These are phyloP conservation scores for Xestia rhomboidea DNA, from an alignment of 2,888 invertebrate species.

Conservation along the genomic window DNA sequence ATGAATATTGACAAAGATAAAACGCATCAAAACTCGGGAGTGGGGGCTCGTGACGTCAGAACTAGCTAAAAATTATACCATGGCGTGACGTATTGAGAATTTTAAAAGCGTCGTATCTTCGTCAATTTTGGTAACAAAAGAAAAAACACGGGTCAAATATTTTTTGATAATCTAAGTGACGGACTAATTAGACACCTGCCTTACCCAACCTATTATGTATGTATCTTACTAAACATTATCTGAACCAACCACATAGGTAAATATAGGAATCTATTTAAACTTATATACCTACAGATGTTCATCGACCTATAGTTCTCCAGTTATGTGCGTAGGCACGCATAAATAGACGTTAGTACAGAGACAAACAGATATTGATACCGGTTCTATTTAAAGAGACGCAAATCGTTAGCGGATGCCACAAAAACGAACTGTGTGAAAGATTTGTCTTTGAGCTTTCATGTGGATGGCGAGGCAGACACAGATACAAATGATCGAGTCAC, in stretches of 20 bases:
- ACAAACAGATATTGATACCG: conserved; percentile 59
- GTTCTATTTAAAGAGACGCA: conserved; percentile 57
- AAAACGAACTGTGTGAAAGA: conserved; percentile 54
- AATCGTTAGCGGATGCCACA: conserved; percentile 62
- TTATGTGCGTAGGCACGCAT: conserved; percentile 48
- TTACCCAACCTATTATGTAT: neutral
- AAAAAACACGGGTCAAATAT: no score
- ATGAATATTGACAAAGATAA: no score
- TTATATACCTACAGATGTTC: conserved; percentile 24
- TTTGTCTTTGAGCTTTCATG: conserved; percentile 60
- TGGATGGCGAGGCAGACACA: conserved; percentile 12
- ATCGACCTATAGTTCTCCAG: conserved; percentile 50
- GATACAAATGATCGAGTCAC: conserved; percentile 16
- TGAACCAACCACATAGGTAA: neutral
- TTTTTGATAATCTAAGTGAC: no score
- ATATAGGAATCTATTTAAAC: conserved; percentile 1
- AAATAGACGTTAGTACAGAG: conserved; percentile 54
- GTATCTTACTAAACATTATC: neutral
- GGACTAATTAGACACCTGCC: no score
- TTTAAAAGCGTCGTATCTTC: no score
- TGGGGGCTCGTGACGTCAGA: no score
- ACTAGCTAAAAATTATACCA: no score
- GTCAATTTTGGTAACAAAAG: no score
- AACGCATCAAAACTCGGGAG: no score
- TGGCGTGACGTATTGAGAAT: no score